Evolutionary conservation across 1,140 invertebrate species (phyloP).

Genomic region (Campoletis sonorensis): DNA sequence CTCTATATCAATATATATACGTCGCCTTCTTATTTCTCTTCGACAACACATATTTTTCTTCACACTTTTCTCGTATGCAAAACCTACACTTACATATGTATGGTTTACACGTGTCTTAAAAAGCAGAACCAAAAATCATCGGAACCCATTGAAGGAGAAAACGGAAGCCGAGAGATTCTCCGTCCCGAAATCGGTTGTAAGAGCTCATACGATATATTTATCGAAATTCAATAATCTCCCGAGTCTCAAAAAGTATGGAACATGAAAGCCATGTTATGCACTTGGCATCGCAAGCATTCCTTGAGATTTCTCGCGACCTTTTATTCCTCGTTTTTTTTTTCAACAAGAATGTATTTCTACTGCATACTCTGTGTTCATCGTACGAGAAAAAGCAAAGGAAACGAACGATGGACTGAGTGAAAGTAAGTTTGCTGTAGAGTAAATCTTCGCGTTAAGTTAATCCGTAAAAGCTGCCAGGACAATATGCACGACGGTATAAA

Average conservation of each 20-base stretch:
- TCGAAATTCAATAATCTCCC: background rate
- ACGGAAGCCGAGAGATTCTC: background rate
- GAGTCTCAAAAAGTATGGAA: background rate
- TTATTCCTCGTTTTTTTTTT: background rate
- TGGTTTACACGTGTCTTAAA: slow-evolving; percentile 2
- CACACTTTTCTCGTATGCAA: background rate
- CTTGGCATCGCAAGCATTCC: background rate
- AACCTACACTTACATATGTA: background rate
- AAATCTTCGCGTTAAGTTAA: slow-evolving; percentile 46
- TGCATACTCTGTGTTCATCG: background rate
- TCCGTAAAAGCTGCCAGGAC: slow-evolving; percentile 36
- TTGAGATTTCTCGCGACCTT: slow-evolving; percentile 16
- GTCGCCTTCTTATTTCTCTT: slow-evolving; percentile 1
- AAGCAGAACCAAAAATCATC: background rate
- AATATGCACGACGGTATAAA: slow-evolving; percentile 17
- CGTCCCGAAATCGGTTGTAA: background rate
- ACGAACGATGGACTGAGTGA: slow-evolving; percentile 30
- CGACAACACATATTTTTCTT: slow-evolving; percentile 23
- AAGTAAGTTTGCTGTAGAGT: slow-evolving; percentile 47
- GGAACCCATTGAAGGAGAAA: slow-evolving; percentile 29
- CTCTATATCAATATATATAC: background rate
- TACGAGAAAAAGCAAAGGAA: background rate
- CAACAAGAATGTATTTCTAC: background rate
- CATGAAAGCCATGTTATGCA: background rate
- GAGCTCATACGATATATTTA: slow-evolving; percentile 3